Evolutionary conservation across 2,797 vertebrate genomes (phyloP).

Genomic region (Miichthys miiuy): DNA sequence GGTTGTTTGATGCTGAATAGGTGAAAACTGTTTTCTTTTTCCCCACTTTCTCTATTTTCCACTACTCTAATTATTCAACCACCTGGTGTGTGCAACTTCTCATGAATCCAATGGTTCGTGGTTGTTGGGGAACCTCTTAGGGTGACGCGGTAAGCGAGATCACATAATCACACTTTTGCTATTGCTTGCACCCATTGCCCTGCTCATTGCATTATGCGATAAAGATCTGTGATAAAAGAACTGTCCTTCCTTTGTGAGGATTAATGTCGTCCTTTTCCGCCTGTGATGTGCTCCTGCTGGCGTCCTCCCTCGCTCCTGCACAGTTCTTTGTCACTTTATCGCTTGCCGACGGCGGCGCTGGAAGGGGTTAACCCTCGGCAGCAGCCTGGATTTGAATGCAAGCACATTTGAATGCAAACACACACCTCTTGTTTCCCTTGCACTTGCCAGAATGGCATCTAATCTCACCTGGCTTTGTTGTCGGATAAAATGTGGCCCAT

Average conservation of each 20-base stretch:
- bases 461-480: constrained; percentile 56
- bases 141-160: constrained; percentile 90
- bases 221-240: constrained; percentile 3
- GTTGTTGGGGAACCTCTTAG: constrained; percentile 77
- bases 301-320: constrained; percentile 29
- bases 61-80: constrained; percentile 51
- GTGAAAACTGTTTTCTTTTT: constrained; percentile 31
- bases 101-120: constrained; percentile 71
- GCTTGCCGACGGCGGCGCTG: neutral
- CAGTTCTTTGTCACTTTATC: constrained; percentile 11
- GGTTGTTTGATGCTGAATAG: constrained; percentile 30
- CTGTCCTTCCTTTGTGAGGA: neutral
- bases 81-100: constrained; percentile 54
- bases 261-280: constrained; percentile 4
- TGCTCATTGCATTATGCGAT: constrained; percentile 40
- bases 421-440: constrained; percentile 34
- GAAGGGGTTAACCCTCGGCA: constrained; percentile 22
- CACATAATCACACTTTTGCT: constrained; percentile 46
- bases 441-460: constrained; percentile 31
- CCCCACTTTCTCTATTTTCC: constrained; percentile 42
- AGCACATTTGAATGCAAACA: constrained; percentile 61
- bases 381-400: constrained; percentile 55
- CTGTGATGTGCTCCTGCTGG: constrained; percentile 32
- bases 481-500: constrained; percentile 26
- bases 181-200: constrained; percentile 49